These are phyloP conservation scores for Podarcis cretensis DNA, from an alignment of 2,113 vertebrate genomes.

Conservation along the genomic window DNA sequence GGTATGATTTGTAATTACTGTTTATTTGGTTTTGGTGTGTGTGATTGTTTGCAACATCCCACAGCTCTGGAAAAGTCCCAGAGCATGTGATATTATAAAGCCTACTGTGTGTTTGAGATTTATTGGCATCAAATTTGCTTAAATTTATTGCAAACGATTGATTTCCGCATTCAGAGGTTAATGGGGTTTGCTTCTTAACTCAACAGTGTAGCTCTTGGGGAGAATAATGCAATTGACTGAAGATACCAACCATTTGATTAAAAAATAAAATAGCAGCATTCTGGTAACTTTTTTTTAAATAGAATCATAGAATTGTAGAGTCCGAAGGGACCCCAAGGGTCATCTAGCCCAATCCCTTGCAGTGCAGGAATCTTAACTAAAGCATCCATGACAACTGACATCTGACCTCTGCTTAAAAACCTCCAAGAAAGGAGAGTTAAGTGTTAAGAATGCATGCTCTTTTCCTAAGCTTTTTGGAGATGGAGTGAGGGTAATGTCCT, in stretches of 20 bases:
- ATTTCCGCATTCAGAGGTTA: conserved; percentile 85
- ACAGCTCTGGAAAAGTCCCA: conserved; percentile 29
- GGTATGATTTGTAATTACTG: neutral
- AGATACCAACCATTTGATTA: conserved; percentile 70
- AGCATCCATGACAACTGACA: no score
- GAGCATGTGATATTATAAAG: conserved; percentile 13
- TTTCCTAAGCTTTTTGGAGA: conserved; percentile 31
- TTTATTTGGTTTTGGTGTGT: neutral
- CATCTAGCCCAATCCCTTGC: no score
- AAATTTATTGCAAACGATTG: conserved; percentile 86
- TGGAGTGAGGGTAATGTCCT: conserved; percentile 1
- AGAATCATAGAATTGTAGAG: no score
- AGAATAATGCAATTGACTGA: conserved; percentile 68
- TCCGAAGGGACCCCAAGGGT: no score
- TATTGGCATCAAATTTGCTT: conserved; percentile 83
- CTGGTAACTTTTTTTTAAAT: no score
- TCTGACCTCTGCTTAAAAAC: no score
- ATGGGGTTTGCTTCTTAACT: conserved; percentile 75
- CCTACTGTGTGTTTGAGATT: conserved; percentile 53
- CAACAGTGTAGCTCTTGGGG: conserved; percentile 53
- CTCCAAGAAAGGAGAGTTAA: neutral
- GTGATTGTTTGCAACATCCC: neutral
- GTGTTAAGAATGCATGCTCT: neutral
- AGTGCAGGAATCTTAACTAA: no score
- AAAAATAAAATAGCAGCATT: conserved; percentile 46